Percentiles rank a stretch among this genome's conserved stretches.
Conservation (phyloP, 2,888 invertebrate genomes). For the Sarcophaga subvicina region DNA sequence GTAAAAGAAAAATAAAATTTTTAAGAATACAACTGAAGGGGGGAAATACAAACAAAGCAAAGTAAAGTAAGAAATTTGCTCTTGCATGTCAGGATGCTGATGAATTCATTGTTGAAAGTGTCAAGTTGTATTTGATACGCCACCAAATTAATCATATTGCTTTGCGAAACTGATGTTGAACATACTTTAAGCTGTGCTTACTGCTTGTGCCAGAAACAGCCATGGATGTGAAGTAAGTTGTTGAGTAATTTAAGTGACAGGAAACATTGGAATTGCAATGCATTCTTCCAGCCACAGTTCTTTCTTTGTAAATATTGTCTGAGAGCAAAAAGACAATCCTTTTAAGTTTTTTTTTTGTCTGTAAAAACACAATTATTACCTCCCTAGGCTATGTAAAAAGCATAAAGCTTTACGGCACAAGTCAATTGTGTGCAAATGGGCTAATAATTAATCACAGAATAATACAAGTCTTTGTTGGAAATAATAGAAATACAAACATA, state of each 20-base stretch:
- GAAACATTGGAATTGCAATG: too few species aligned
- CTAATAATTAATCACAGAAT: constrained; percentile 61
- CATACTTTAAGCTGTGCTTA: constrained; percentile 3
- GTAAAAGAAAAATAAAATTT: neutral
- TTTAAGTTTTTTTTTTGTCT: neutral
- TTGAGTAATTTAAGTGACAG: neutral
- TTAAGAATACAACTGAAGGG: neutral
- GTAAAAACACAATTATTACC: constrained; percentile 19
- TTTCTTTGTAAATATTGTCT: too few species aligned
- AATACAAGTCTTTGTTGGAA: constrained; percentile 1
- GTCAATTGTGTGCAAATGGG: constrained; percentile 58
- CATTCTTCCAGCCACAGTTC: too few species aligned
- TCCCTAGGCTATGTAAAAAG: neutral
- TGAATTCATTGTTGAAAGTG: constrained; percentile 45
- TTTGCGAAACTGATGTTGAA: constrained; percentile 31
- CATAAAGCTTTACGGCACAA: constrained; percentile 25
- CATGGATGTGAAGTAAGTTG: neutral
- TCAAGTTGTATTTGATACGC: constrained; percentile 52
- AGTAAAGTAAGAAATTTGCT: neutral
- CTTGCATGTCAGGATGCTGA: neutral
- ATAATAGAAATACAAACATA: neutral
- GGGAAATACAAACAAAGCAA: neutral
- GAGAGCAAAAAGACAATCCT: too few species aligned
- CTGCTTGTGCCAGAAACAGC: neutral
- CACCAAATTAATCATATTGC: constrained; percentile 54